A percentile compares a stretch with the other conserved stretches of the same genome.
phyloP scores from a whole-genome alignment of 2,888 invertebrate species.

The Labia minor region DNA sequence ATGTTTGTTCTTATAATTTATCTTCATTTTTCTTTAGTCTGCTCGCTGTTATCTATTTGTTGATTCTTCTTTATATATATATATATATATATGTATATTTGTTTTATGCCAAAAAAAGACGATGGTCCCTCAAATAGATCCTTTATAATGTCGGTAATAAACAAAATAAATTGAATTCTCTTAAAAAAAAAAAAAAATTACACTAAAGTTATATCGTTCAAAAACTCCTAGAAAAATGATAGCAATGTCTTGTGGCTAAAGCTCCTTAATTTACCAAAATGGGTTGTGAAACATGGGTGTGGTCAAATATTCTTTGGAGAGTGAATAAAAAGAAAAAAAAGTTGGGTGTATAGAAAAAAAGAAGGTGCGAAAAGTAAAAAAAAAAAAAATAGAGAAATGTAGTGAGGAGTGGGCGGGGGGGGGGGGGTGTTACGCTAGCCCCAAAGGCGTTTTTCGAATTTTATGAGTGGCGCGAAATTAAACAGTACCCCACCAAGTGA shows the following conservation, averaged over 20 bases:
- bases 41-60: too few relatives aligned
- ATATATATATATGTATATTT: too few relatives aligned
- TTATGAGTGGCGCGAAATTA: neutral
- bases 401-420: neutral
- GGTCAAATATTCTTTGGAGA: neutral
- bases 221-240: neutral
- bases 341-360: neutral
- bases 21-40: too few relatives aligned
- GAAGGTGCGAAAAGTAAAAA: neutral
- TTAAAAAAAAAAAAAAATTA: neutral
- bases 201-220: neutral
- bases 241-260: constrained; percentile 7
- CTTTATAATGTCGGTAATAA: neutral
- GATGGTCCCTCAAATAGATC: neutral
- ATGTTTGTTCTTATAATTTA: too few relatives aligned
- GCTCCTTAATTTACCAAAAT: constrained; percentile 13
- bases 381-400: neutral
- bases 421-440: too few relatives aligned
- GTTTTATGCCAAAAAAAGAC: too few relatives aligned
- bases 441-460: neutral
- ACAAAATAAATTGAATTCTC: constrained; percentile 1
- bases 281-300: neutral
- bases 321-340: neutral
- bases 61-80: too few relatives aligned
- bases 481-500: neutral